Conservation (phyloP, 2,113 vertebrate genomes). For the Sinocyclocheilus grahami region DNA sequence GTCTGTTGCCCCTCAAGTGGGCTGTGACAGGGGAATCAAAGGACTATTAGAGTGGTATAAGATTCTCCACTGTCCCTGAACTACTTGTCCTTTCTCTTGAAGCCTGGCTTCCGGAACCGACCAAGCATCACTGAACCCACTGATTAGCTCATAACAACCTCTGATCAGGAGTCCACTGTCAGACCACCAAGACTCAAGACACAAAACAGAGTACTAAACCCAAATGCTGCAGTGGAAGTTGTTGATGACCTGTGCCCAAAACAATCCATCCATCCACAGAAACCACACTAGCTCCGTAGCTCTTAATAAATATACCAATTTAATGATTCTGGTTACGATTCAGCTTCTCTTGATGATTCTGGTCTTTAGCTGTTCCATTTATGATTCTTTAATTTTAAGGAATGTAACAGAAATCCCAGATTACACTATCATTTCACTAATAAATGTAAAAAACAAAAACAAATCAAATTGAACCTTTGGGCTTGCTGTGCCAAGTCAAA, state of each 20-base stretch:
- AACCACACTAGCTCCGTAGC: not conserved
- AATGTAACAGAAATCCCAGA: too few species aligned
- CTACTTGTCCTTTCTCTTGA: slow-evolving; percentile 10
- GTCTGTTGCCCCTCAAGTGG: slow-evolving; percentile 47
- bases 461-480: too few species aligned
- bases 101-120: slow-evolving; percentile 15
- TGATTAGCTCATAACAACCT: slow-evolving; percentile 44
- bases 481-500: slow-evolving; percentile 40
- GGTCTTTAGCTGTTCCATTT: too few species aligned
- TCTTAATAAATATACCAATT: not conserved
- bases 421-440: too few species aligned
- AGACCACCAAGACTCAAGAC: slow-evolving; percentile 6
- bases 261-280: not conserved
- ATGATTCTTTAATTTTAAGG: too few species aligned
- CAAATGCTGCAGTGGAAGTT: not conserved
- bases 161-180: slow-evolving; percentile 20
- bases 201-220: not conserved
- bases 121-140: slow-evolving; percentile 14
- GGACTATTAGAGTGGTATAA: slow-evolving; percentile 35
- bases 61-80: slow-evolving; percentile 40
- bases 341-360: too few species aligned
- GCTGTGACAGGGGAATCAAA: slow-evolving; percentile 44
- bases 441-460: too few species aligned
- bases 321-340: not conserved
- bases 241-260: slow-evolving; percentile 2